Evolutionary conservation across 2,888 invertebrate genomes (phyloP).

Genomic region (Liopterus haemorrhoidalis): DNA sequence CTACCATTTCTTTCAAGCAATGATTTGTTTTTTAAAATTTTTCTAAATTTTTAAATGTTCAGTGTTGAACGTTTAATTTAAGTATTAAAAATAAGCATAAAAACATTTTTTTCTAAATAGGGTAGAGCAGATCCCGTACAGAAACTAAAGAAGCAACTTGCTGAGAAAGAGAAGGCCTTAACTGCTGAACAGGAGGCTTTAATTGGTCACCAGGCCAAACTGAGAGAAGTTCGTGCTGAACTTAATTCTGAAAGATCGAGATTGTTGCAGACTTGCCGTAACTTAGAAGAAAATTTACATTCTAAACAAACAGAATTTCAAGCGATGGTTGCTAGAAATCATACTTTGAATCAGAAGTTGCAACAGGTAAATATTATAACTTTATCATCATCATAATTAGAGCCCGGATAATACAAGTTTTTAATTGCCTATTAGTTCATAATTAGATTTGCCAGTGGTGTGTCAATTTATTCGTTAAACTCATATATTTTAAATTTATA

Average conservation of each 20-base stretch:
- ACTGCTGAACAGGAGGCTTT: conserved; percentile 70
- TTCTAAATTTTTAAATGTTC: too few species aligned
- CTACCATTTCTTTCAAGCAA: conserved; percentile 6
- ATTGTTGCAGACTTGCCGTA: conserved; percentile 50
- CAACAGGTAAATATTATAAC: conserved; percentile 53
- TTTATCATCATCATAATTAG: conserved; percentile 10
- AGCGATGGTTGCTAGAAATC: conserved; percentile 56
- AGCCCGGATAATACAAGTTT: too few species aligned
- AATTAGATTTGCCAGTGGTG: too few species aligned
- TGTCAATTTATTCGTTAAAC: too few species aligned
- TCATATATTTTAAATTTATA: too few species aligned
- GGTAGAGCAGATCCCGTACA: conserved; percentile 79
- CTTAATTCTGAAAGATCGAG: conserved; percentile 63
- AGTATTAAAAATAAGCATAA: too few species aligned
- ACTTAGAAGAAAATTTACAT: conserved; percentile 51
- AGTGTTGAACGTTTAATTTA: too few species aligned
- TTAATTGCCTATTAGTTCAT: too few species aligned
- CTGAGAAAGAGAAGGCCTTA: conserved; percentile 76
- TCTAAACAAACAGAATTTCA: conserved; percentile 56
- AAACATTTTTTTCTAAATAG: too few species aligned
- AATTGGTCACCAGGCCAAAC: conserved; percentile 66
- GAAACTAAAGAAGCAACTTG: conserved; percentile 79
- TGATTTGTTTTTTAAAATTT: too few species aligned
- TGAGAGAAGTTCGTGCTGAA: conserved; percentile 70
- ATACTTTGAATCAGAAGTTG: conserved; percentile 52